Evolutionary conservation across 2,888 invertebrate genomes (phyloP).

Genomic region (Acanthosepion esculentum): DNA sequence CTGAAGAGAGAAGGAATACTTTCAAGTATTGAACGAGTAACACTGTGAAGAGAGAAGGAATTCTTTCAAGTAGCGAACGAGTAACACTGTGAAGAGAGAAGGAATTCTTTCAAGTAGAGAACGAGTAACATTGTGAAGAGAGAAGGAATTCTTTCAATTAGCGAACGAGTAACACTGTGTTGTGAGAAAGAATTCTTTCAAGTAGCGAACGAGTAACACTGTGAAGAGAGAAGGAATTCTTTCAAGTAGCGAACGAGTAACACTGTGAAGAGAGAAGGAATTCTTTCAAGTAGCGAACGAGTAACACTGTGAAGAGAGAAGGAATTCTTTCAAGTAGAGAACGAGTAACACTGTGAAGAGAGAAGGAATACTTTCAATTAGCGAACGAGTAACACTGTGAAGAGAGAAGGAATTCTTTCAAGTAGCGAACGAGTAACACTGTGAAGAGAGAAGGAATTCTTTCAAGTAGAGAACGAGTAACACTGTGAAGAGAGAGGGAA

Average conservation of each 20-base stretch:
- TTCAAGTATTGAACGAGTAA: too few species aligned
- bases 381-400: neutral
- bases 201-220: neutral
- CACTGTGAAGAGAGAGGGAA: too few species aligned
- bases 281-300: neutral
- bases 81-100: neutral
- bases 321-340: too few species aligned
- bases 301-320: neutral
- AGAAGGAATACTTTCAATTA: neutral
- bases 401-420: too few species aligned
- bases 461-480: neutral
- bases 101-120: too few species aligned
- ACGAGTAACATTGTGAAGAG: too few species aligned
- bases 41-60: constrained; percentile 60
- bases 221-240: too few species aligned
- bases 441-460: constrained; percentile 48
- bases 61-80: neutral
- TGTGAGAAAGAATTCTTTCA: neutral
- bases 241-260: too few species aligned
- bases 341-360: constrained; percentile 67
- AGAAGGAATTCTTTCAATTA: neutral
- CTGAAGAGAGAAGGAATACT: too few species aligned
- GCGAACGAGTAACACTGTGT: neutral
- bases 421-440: too few species aligned
- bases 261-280: constrained; percentile 60